Evolutionary conservation across 2,888 invertebrate species (phyloP).

Genomic region (Parascotia fuliginaria): DNA sequence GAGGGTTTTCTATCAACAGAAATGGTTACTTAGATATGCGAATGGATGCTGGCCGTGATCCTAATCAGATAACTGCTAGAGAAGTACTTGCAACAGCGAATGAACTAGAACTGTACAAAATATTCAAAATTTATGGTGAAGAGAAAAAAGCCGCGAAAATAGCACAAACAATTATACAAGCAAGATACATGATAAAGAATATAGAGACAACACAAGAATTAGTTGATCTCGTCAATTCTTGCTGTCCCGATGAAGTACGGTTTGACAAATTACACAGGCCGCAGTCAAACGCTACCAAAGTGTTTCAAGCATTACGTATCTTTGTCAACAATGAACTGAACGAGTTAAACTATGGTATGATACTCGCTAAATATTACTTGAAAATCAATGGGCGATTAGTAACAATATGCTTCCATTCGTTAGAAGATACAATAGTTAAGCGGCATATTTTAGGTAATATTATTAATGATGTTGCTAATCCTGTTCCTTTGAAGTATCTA

Average conservation of each 20-base stretch:
- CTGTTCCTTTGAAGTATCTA: constrained; percentile 89
- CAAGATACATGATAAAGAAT: constrained; percentile 90
- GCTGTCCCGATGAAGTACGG: constrained; percentile 84
- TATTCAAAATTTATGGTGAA: constrained; percentile 96
- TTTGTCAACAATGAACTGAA: constrained; percentile 98
- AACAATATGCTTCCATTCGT: constrained; percentile 95
- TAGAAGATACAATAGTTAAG: constrained; percentile 97
- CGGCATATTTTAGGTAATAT: constrained; percentile 93
- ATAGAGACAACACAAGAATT: constrained; percentile 94
- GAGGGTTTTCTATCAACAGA: constrained; percentile 94
- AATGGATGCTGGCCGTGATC: constrained; percentile 93
- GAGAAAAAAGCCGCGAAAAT: constrained; percentile 95
- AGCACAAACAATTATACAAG: constrained; percentile 94
- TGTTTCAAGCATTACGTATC: constrained; percentile 96
- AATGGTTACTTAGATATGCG: constrained; percentile 98
- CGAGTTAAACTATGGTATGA: constrained; percentile 95
- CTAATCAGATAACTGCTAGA: constrained; percentile 92
- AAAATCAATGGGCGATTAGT: constrained; percentile 92
- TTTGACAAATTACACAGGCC: constrained; percentile 91
- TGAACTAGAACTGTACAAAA: constrained; percentile 91
- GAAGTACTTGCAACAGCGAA: constrained; percentile 93
- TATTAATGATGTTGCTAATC: constrained; percentile 89
- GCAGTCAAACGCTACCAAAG: constrained; percentile 94
- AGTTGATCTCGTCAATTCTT: constrained; percentile 89
- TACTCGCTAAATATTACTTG: constrained; percentile 91